phyloP scores from a whole-genome alignment of 2,888 invertebrate genomes.

The Drosophila multiciliata region DNA sequence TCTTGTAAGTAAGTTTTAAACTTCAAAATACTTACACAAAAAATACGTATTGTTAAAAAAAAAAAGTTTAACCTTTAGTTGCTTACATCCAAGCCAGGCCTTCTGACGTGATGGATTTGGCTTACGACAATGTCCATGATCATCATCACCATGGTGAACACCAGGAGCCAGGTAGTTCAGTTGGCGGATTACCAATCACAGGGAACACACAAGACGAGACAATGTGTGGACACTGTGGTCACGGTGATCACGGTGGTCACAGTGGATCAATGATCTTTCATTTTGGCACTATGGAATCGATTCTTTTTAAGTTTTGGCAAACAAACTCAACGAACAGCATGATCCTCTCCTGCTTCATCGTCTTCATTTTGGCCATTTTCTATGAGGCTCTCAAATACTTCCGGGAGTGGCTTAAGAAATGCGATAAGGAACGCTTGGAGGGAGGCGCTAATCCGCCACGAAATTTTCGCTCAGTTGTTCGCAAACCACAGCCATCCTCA shows the following conservation, averaged over 20 bases:
- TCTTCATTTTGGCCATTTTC: slow-evolving; percentile 58
- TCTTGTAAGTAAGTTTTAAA: neutral
- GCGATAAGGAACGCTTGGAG: slow-evolving; percentile 21
- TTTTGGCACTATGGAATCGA: slow-evolving; percentile 38
- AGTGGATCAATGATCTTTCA: slow-evolving; percentile 51
- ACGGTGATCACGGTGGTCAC: slow-evolving; percentile 8
- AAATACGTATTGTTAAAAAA: slow-evolving; percentile 7
- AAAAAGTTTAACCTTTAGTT: neutral
- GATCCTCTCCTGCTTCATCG: slow-evolving; percentile 44
- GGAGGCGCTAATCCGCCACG: slow-evolving; percentile 30
- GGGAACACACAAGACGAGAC: neutral
- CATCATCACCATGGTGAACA: slow-evolving; percentile 26
- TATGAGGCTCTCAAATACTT: slow-evolving; percentile 64
- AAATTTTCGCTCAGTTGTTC: neutral
- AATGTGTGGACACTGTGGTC: neutral
- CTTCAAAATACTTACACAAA: slow-evolving; percentile 14
- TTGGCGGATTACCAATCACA: neutral
- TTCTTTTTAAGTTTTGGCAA: slow-evolving; percentile 61
- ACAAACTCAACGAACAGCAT: slow-evolving; percentile 22
- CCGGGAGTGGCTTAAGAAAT: slow-evolving; percentile 48
- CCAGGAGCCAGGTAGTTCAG: neutral
- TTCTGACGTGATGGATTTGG: slow-evolving; percentile 36
- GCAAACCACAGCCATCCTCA: neutral
- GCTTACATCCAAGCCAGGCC: neutral
- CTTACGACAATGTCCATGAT: slow-evolving; percentile 17